Evolutionary conservation across 2,888 invertebrate genomes (phyloP), one percentile per base, ranked within the genome.

Genomic region (Caenorhabditis wallacei): DNA sequence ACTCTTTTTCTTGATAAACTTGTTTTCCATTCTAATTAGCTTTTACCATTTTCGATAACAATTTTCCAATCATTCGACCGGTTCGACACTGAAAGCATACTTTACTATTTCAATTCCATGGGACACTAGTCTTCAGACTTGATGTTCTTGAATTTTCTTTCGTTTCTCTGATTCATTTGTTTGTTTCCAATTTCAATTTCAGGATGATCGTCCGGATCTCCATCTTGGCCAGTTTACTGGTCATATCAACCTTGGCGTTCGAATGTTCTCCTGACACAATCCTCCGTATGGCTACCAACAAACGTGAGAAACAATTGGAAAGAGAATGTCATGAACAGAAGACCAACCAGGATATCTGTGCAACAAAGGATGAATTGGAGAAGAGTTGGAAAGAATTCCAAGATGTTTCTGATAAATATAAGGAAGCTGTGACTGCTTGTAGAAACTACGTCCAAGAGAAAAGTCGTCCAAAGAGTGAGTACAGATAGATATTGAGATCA

Each of bases 201-300:
- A 72, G 72, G 72, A 80, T 80, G 80, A 66, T 80, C 66, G 69
- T 72, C 43, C 71, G 80, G 59, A 59, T 72, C 61, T 46, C 61
- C 80, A 57, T 79, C 40, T 30, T 80, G 54, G 53, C 56, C 72
- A 68, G 66, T 46, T 40, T 80, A 4, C 68, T 80, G 66, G 80
- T 72, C 68, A 20, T 68, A 8, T 72, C 68, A 0, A 79, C 71
- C 16, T 4, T 79, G 3, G 79, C 79, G 1, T 80, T 85, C 35
- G 74, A 86, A 72, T 88, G 88, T 43, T 69, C 84, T 8, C 75
- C 88, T 0, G 88, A 88, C 51, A 87, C 87, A 3, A 88, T 88
- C 22, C 82, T 88, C 22, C 82, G 88, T 26, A 84, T 88, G 81
- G 88, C 87, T 8, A 85, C 84, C 11, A 84, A 88, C 68, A 86